These are phyloP conservation scores for Embiotoca jacksoni DNA, from an alignment of 2,113 vertebrate species.

Conservation along the genomic window DNA sequence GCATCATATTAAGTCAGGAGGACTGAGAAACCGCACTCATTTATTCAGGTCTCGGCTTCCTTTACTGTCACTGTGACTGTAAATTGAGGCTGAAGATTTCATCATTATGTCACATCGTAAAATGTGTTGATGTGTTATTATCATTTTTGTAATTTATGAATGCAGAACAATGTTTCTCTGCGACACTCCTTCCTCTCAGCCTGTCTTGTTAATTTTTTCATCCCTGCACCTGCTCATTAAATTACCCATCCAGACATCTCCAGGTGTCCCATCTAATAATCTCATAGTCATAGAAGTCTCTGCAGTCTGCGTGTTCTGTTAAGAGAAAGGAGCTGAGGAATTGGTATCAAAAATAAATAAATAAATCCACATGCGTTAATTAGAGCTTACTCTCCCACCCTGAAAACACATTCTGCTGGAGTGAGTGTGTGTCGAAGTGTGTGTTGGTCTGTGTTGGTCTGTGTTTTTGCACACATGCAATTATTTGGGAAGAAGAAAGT, in stretches of 20 bases:
- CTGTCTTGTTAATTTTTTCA: conserved; percentile 33
- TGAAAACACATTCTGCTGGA: conserved; percentile 17
- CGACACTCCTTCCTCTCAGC: conserved; percentile 8
- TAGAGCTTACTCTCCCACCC: neutral
- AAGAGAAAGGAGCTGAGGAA: conserved; percentile 8
- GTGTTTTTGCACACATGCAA: neutral
- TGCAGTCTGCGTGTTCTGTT: conserved; percentile 8
- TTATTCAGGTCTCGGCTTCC: neutral
- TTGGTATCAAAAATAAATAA: conserved; percentile 11
- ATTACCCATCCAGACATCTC: conserved; percentile 41
- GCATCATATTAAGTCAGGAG: conserved; percentile 27
- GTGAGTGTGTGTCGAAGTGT: neutral
- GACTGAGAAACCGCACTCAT: conserved; percentile 8
- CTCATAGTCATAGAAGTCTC: conserved; percentile 19
- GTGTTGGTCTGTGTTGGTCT: neutral
- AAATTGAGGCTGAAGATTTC: conserved; percentile 52
- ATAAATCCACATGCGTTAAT: conserved; percentile 49
- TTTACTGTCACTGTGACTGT: conserved; percentile 20
- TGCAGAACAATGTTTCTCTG: conserved; percentile 21
- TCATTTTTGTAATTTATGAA: conserved; percentile 57
- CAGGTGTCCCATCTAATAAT: conserved; percentile 42
- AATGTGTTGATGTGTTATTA: conserved; percentile 59
- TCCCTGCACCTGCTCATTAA: conserved; percentile 40
- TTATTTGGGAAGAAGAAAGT: conserved; percentile 22
- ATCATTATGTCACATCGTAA: conserved; percentile 52